These are phyloP conservation scores for Sphyrna mokarran DNA, from an alignment of 2,113 vertebrate genomes.

Conservation along the genomic window DNA sequence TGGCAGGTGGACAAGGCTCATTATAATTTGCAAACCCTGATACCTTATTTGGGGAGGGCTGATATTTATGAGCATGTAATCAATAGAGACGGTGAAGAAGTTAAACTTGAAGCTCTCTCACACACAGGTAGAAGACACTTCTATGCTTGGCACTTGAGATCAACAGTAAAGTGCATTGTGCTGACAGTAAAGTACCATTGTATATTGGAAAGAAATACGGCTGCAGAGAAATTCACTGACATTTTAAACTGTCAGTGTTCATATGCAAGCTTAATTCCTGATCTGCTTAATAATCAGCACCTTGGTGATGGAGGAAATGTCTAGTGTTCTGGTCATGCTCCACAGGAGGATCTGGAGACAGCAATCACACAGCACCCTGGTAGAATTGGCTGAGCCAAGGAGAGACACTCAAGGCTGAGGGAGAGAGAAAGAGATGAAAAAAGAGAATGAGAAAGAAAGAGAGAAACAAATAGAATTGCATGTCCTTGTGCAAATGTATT, in stretches of 20 bases:
- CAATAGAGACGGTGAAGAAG: not conserved
- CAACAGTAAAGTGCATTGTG: not conserved
- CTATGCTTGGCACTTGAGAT: not conserved
- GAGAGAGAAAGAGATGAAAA: not conserved
- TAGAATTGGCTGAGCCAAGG: not conserved
- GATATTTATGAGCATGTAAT: not conserved
- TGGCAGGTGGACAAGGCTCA: too few species aligned
- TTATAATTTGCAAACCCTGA: not conserved
- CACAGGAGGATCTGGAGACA: not conserved
- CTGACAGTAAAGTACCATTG: not conserved
- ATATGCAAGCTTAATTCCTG: not conserved
- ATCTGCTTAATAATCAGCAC: not conserved
- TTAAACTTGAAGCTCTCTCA: not conserved
- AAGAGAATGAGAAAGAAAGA: not conserved
- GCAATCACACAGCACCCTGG: not conserved
- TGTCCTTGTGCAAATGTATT: too few species aligned
- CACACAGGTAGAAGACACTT: not conserved
- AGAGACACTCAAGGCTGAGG: too few species aligned
- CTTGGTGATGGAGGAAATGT: not conserved
- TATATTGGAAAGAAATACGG: not conserved
- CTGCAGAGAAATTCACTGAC: not conserved
- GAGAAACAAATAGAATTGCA: too few species aligned
- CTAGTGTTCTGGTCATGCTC: not conserved
- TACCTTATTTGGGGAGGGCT: not conserved
- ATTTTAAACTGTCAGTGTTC: not conserved